Base-by-base conservation (phyloP, 2,797 vertebrate genomes). In the Anomalospiza imberbis region DNA sequence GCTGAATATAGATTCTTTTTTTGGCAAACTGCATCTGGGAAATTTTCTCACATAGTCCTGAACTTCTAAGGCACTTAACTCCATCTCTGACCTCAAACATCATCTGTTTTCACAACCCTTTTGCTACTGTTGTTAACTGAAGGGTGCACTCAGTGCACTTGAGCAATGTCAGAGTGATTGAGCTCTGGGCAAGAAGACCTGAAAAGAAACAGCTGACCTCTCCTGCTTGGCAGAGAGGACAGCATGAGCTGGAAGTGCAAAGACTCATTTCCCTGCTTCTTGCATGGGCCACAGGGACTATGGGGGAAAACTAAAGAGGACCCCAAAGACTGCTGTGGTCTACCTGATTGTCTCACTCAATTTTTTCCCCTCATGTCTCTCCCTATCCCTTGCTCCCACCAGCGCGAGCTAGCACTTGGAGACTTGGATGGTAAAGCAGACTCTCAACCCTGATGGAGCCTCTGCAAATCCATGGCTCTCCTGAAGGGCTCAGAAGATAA, bases 241-340 rank as follows among this genome's bases (percentile, higher is more conserved):
- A 92, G 4, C 25, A 19, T 17, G 42, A 48, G 18, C 40, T 87
- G 29, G 8, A 72, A 58, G 44, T 17, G 32, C 47, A 82, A 19
- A 55, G 36, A 25, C 13, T 62, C 32, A 25, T 19, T 51, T 79
- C 10, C 10, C 53, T 85, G 13, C 28, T 58, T 34, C 26, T 82
- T 91, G 24, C 12, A 3, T 31, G 18, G n/a, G 18, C 58, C 25
- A 32, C 1, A 12, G 62, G 24, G 72, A 13, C 70, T 78, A 16
- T 14, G 45, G 18, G 9, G 13, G 14, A 5, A 71, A 58, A 40
- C 8, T 2, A 8, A 79, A 51, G 13, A 58, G 50, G 2, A 91
- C 2, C 17, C 29, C 26, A 65, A 1, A 1, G 6, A 28, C 22
- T 1, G 0, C 28, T 61, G 53, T 22, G 25, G 7, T 22, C 44